These are phyloP conservation scores for Orthosia incerta DNA, from an alignment of 2,888 invertebrate species.

Conservation along the genomic window DNA sequence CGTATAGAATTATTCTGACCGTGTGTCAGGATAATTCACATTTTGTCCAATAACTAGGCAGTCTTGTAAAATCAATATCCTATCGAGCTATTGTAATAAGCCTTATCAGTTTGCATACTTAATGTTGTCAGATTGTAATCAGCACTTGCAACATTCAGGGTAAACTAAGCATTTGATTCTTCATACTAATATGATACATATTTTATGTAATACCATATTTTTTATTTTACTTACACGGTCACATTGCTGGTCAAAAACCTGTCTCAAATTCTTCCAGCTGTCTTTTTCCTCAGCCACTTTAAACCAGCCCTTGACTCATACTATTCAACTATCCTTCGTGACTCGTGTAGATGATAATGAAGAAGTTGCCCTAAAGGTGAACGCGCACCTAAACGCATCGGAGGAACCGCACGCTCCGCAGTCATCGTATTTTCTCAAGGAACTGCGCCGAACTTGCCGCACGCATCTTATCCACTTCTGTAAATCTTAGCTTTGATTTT, in stretches of 20 bases:
- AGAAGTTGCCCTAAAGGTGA: not conserved
- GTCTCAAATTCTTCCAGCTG: not conserved
- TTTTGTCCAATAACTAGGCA: not conserved
- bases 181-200: not conserved
- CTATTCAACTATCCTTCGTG: not conserved
- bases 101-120: constrained; percentile 23
- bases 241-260: not conserved
- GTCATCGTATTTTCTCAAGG: no score
- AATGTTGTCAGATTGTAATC: constrained; percentile 4
- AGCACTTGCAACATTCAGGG: constrained; percentile 5
- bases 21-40: not conserved
- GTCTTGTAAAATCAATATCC: constrained; percentile 21
- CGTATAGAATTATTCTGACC: not conserved
- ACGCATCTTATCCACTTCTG: no score
- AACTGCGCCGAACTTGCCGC: no score
- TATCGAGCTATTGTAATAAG: constrained; percentile 4
- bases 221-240: not conserved
- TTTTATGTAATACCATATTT: not conserved
- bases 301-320: not conserved
- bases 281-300: not conserved
- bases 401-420: no score
- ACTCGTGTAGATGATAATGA: not conserved
- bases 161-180: not conserved
- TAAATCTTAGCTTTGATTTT: no score
- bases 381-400: no score